Evolutionary conservation across 2,888 invertebrate genomes (phyloP), one percentile per base, ranked within the genome.

Genomic region (Siphlonurus alternatus): DNA sequence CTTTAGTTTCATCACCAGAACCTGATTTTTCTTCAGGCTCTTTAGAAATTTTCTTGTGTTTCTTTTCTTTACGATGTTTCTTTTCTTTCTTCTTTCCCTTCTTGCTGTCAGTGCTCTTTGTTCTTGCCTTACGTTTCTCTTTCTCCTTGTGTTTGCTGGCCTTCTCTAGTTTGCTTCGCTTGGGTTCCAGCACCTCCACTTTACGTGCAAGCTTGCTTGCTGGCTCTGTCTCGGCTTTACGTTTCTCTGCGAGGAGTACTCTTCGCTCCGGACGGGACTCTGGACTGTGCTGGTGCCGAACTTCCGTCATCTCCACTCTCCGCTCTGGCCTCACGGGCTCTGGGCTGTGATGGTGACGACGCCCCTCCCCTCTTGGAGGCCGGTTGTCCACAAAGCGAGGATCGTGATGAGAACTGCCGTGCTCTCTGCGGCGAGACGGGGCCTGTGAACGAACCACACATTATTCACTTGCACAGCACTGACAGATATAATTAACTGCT

Each of bases 171-270:
- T 81, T 80, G 63, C 79, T 79, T 66, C 77, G 78, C 15, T 79
- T 79, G 25, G 79, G 79, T 69, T 81, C 81, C 68, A 70, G 71
- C 65, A 76, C 83, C 66, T 81, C 81, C 2, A 81, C 78, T 23
- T 53, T 59, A 60, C 56, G 63, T 20, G 59, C 23, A 72, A 86
- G 86, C 25, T 86, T 73, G 72, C 86, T 85, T 18, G 82, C 79
- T n/a, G 86, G 80, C 69, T 86, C 87, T 65, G 80, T 80, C 69
- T 86, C 87, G 65, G 80, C 80, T 68, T 84, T 84, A 62, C 85
- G 85, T 73, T 86, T 87, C 72, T 86, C 87, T 62, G 86, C 86
- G 77, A 88, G 88, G 63, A 87, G 84, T 0, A 88, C 67, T 59
- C 59, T 66, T 66, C 53, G 65, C 51, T 24, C 66, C 66, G 22